Base-by-base conservation (phyloP, 2,113 vertebrate genomes). In the Calidris pugnax region DNA sequence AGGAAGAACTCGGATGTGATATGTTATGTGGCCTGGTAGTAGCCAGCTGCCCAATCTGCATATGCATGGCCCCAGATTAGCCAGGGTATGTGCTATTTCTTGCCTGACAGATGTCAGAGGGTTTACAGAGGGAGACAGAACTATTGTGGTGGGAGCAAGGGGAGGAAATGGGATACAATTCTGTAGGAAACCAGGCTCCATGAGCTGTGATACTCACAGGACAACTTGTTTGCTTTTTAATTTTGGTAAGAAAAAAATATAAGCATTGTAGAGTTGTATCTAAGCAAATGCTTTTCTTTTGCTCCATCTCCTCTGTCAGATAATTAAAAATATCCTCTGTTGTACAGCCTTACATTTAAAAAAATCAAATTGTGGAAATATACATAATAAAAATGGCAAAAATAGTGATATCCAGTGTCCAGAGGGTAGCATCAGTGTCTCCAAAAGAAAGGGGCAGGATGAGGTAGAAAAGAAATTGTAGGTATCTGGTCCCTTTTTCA, bases 21-120 rank as follows among this genome's bases (percentile, higher is more conserved):
- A 94, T 76, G 94, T 92, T 96, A 85, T 23, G 74, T 85, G 87
- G 84, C 56, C 89, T 87, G 91, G 95, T 97, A 91, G 96, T 96
- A 93, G 96, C 95, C 96, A 97, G 96, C 96, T 97, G 96, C 96
- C 96, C 94, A 67, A 97, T 97, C 94, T 97, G 94, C 96, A 97
- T 97, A 96, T 96, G 95, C 96, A 97, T 97, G 80, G 89, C 33
- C 94, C 69, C 95, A 97, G 96, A 95, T 94, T 95, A 97, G 93
- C 89, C 62, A 75, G 93, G 69, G 77, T 95, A 78, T 60, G 84
- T 81, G 94, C 67, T 94, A 95, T 89, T 95, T 95, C 95, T 97
- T 95, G 95, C 91, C 77, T 96, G 91, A 95, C 96, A 97, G 95
- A 97, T 96, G 96, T 97, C 96, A 96, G 93, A 94, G 94, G 73